A percentile compares a stretch with the other conserved stretches of the same genome.
Conservation (phyloP, 2,113 vertebrate genomes). For the Amphiprion ocellaris region DNA sequence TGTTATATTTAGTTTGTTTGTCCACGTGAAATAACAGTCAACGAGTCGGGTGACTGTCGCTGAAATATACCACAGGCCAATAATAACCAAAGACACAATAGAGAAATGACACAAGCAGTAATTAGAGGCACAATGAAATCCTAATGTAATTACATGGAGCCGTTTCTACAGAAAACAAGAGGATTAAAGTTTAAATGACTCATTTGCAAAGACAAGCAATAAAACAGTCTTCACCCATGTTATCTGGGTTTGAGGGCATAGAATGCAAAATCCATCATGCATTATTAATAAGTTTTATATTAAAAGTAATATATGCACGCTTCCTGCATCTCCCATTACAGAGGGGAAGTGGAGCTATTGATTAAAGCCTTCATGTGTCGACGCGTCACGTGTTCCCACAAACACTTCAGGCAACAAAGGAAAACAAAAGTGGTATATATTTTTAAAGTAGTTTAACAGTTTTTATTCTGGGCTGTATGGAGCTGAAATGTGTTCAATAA, state of each 20-base stretch:
- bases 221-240: slow-evolving; percentile 60
- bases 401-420: slow-evolving; percentile 4
- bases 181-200: slow-evolving; percentile 75
- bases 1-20: neutral
- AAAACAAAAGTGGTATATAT: neutral
- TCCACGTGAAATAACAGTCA: neutral
- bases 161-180: slow-evolving; percentile 55
- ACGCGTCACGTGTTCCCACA: slow-evolving; percentile 21
- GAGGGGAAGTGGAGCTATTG: slow-evolving; percentile 39
- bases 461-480: neutral
- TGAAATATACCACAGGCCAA: slow-evolving; percentile 13
- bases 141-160: slow-evolving; percentile 61
- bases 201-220: slow-evolving; percentile 77
- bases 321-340: slow-evolving; percentile 40
- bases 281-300: slow-evolving; percentile 77
- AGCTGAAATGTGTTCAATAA: neutral
- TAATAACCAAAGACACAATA: slow-evolving; percentile 22
- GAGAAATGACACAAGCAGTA: slow-evolving; percentile 56
- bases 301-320: slow-evolving; percentile 69
- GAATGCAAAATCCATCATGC: slow-evolving; percentile 65
- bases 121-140: slow-evolving; percentile 60
- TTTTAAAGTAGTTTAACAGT: neutral
- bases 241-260: slow-evolving; percentile 50
- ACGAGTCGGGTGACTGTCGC: neutral
- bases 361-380: slow-evolving; percentile 54